Percentiles rank a stretch among this genome's conserved stretches.
These are phyloP conservation scores for Xylota sylvarum DNA, from an alignment of 2,888 invertebrate genomes.

Conservation along the genomic window DNA sequence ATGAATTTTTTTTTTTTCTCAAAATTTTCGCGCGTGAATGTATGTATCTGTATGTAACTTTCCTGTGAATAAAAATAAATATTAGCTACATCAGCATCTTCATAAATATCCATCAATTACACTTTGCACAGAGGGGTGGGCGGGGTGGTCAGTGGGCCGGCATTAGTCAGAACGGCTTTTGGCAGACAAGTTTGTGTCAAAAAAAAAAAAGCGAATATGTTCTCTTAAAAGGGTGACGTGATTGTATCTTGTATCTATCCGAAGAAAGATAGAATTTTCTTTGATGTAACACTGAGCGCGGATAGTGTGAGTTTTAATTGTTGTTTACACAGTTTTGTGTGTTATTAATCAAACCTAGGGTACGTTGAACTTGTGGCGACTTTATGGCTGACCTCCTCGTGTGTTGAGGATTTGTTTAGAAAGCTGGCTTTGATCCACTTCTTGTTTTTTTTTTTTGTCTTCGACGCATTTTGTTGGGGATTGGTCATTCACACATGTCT, in stretches of 20 bases:
- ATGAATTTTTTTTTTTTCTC: slow-evolving; percentile 27
- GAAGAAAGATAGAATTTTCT: slow-evolving; percentile 13
- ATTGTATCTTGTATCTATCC: not conserved
- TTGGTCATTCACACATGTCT: not conserved
- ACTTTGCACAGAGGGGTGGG: not conserved
- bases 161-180: slow-evolving; percentile 47
- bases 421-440: slow-evolving; percentile 14
- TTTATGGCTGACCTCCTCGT: slow-evolving; percentile 11
- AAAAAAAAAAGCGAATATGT: slow-evolving; percentile 6
- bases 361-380: slow-evolving; percentile 39
- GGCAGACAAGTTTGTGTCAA: slow-evolving; percentile 40
- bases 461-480: slow-evolving; percentile 1
- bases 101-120: slow-evolving; percentile 66
- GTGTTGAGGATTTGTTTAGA: slow-evolving; percentile 5
- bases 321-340: slow-evolving; percentile 41
- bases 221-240: slow-evolving; percentile 48
- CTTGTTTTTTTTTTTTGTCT: not conserved
- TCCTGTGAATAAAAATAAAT: slow-evolving; percentile 70
- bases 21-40: slow-evolving; percentile 34
- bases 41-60: slow-evolving; percentile 35
- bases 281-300: slow-evolving; percentile 26
- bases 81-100: slow-evolving; percentile 66
- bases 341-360: slow-evolving; percentile 17
- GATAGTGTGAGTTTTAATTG: slow-evolving; percentile 27
- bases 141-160: slow-evolving; percentile 1